A percentile compares a stretch with the other conserved stretches of the same genome.
phyloP scores from a whole-genome alignment of 2,888 invertebrate genomes.

The Ptychoptera contaminata region DNA sequence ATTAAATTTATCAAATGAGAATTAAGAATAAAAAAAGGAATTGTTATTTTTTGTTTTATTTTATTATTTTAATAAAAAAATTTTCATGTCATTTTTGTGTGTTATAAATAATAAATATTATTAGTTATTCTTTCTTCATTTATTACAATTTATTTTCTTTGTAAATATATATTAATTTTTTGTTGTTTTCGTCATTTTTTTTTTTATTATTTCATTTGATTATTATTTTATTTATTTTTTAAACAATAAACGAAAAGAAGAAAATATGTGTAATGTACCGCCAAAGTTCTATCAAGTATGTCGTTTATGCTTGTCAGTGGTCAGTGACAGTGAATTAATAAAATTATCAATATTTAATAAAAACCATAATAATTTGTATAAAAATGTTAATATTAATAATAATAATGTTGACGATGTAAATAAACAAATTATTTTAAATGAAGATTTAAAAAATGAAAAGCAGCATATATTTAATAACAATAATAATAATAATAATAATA shows the following conservation, averaged over 20 bases:
- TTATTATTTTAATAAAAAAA: too few relatives aligned
- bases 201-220: too few relatives aligned
- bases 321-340: conserved; percentile 57
- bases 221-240: too few relatives aligned
- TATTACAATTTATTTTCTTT: too few relatives aligned
- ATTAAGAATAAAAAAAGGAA: too few relatives aligned
- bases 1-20: too few relatives aligned
- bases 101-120: conserved; percentile 33
- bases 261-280: conserved; percentile 84
- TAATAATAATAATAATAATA: conserved; percentile 3
- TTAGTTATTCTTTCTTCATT: too few relatives aligned
- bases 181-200: too few relatives aligned
- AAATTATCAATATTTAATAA: conserved; percentile 33
- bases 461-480: background rate
- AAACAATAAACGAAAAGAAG: conserved; percentile 1
- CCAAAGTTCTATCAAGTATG: conserved; percentile 86
- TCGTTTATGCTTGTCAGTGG: conserved; percentile 80
- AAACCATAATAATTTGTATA: background rate
- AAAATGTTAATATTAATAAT: conserved; percentile 7
- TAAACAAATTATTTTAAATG: background rate
- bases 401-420: conserved; percentile 5
- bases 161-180: too few relatives aligned
- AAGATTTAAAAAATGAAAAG: conserved; percentile 1
- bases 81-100: conserved; percentile 14
- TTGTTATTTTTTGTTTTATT: too few relatives aligned